Conservation (phyloP, 2,113 vertebrate genomes). For the Dromas ardeola region DNA sequence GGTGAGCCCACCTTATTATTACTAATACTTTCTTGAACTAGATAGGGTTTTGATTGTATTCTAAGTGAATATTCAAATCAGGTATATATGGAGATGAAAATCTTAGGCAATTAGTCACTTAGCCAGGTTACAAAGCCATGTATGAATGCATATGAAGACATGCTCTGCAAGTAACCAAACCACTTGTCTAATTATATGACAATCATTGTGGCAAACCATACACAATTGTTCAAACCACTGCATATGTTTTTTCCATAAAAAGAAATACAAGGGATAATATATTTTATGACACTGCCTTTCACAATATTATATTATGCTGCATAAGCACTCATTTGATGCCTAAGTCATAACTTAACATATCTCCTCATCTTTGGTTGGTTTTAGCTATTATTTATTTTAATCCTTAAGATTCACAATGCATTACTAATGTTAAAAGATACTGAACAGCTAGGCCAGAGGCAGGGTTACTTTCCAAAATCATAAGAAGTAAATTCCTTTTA, state of each 20-base stretch:
- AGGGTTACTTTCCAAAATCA: background rate
- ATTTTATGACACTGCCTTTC: background rate
- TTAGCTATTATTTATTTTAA: background rate
- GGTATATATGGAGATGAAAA: background rate
- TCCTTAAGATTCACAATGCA: background rate
- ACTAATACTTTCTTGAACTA: background rate
- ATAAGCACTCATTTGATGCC: background rate
- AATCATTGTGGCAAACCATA: constrained; percentile 67
- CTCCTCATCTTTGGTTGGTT: background rate
- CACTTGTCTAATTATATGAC: constrained; percentile 57
- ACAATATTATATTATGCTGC: background rate
- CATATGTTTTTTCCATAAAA: constrained; percentile 50
- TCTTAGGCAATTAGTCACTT: background rate
- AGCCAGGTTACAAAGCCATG: constrained; percentile 8
- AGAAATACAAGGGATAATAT: constrained; percentile 9
- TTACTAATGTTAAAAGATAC: background rate
- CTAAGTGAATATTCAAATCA: background rate
- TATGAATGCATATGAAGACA: background rate
- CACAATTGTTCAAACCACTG: constrained; percentile 57
- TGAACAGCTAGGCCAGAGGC: background rate
- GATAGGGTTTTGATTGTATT: background rate
- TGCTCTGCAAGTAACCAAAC: constrained; percentile 35
- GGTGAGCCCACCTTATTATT: background rate
- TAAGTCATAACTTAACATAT: background rate
- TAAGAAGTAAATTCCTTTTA: background rate